Evolutionary conservation across 2,113 vertebrate genomes (phyloP).

Genomic region (Gnathonemus longibarbis): DNA sequence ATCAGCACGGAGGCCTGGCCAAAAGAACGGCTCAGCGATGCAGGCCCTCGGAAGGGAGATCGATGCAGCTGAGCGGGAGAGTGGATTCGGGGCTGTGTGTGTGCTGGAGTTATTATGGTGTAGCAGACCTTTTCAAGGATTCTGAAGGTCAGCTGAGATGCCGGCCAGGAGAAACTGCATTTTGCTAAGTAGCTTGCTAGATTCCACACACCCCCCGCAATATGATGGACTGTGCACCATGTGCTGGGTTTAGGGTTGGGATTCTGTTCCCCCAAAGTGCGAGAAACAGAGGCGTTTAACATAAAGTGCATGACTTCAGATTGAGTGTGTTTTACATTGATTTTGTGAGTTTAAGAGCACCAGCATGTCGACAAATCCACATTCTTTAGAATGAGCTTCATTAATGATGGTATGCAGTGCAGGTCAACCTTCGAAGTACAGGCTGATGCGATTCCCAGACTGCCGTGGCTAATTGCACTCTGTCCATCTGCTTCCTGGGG

Average conservation of each 20-base stretch:
- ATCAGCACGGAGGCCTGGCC: conserved; percentile 49
- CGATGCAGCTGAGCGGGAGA: conserved; percentile 40
- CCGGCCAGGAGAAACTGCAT: background rate
- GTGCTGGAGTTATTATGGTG: conserved; percentile 19
- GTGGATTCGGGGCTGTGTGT: conserved; percentile 37
- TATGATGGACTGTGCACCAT: background rate
- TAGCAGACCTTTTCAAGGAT: conserved; percentile 8
- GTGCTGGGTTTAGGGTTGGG: background rate
- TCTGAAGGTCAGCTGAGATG: background rate
- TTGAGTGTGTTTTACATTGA: background rate
- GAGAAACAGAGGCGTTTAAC: background rate
- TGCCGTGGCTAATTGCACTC: background rate
- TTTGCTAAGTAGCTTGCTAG: background rate
- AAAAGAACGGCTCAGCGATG: conserved; percentile 42
- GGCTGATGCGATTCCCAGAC: background rate
- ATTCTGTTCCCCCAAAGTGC: background rate
- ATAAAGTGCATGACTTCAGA: background rate
- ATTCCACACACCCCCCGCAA: background rate
- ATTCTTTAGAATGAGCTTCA: background rate
- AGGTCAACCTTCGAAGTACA: background rate
- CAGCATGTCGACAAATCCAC: background rate
- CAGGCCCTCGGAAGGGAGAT: conserved; percentile 32
- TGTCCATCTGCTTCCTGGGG: background rate
- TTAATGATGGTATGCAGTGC: background rate
- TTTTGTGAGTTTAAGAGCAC: background rate